phyloP scores from a whole-genome alignment of 2,113 vertebrate species.

The Tragelaphus buxtoni region DNA sequence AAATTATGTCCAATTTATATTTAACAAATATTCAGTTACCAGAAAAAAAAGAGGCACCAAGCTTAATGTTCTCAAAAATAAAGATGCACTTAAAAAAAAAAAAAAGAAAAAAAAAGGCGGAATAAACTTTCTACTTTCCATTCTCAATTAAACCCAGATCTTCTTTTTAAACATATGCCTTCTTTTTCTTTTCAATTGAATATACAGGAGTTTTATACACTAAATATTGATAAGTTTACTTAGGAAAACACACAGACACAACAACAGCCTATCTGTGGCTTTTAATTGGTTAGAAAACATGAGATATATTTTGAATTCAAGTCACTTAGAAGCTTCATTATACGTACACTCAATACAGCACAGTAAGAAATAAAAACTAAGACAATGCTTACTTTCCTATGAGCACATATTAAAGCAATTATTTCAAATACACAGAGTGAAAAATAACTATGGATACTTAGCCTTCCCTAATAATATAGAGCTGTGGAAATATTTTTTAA shows the following conservation, averaged over 20 bases:
- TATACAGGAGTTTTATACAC: neutral
- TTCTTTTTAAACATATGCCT: neutral
- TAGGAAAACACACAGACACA: neutral
- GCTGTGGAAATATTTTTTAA: neutral
- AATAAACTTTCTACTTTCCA: neutral
- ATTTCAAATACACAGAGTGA: neutral
- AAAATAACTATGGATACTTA: constrained; percentile 6
- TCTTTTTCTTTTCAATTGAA: neutral
- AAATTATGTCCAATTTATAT: constrained; percentile 41
- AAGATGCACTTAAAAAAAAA: neutral
- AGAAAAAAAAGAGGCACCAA: neutral
- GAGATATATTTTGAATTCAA: neutral
- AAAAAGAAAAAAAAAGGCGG: neutral
- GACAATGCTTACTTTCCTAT: neutral
- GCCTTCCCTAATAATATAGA: neutral
- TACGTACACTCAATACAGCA: neutral
- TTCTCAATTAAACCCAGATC: neutral
- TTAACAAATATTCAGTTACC: constrained; percentile 54
- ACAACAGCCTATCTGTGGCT: neutral
- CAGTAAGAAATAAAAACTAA: neutral
- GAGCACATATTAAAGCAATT: neutral
- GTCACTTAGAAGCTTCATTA: neutral
- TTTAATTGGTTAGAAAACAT: neutral
- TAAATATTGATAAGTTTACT: neutral
- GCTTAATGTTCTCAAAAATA: neutral